Evolutionary conservation across 1,140 invertebrate species (phyloP), one percentile per base, ranked within the genome.

Genomic region (Melanaphis sacchari): DNA sequence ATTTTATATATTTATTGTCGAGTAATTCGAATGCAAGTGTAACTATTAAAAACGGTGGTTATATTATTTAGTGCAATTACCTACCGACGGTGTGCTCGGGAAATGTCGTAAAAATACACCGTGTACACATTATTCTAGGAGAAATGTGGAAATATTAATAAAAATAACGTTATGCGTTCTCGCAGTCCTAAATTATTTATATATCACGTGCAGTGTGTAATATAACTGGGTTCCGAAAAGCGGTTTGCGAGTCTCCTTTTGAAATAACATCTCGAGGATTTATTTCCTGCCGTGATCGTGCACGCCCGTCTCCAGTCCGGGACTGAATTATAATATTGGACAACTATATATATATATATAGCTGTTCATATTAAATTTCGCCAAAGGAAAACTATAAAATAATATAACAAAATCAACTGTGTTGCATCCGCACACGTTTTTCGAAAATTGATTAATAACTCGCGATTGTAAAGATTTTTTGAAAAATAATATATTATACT

Each of bases 281-380:
- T 90, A 90, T 90, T 90, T 90, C 88, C 49, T 40, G 52, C 88
- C 49, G 88, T 59, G 88, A 59, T 90, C 88, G 88, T 59, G 88
- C 88, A 59, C 36, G 88, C 52, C 52, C 85, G 43, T 88, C 85
- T 85, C 31, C 21, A 22, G 85, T 21, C 31, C 85, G 18, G 31
- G 26, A 88, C 41, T 7, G 21, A 41, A 84, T 84, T 84, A 84
- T 84, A 84, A 40, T 84, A 84, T 84, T 41, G 11, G n/a, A 76
- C 59, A 21, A 76, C 59, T 82, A 41, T 40, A 15, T 9, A 9
- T 43, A 43, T 8, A 43, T 9, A 9, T 40, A 82, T 84, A 40
- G 38, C 24, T 84, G 41, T 84, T 84, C 8, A 40, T 41, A 84
- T 84, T 84, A 82, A 3, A 87, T 89, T 89, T 89, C 22, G 46